Evolutionary conservation across 2,113 vertebrate species (phyloP).

Genomic region (Apaloderma vittatum): DNA sequence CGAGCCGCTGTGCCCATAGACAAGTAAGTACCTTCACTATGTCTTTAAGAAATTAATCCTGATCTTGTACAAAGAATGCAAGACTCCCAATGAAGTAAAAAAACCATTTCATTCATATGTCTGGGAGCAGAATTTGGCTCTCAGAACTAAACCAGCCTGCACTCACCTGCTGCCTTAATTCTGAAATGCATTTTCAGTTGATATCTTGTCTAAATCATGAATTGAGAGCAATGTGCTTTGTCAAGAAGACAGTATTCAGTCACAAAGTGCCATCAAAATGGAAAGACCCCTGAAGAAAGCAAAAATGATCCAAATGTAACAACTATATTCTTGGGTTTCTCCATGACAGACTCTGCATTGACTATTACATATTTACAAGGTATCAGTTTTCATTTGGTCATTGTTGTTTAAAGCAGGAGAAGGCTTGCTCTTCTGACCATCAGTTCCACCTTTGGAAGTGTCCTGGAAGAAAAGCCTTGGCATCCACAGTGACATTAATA

Average conservation of each 20-base stretch:
- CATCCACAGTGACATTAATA: slow-evolving; percentile 87
- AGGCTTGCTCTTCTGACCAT: slow-evolving; percentile 84
- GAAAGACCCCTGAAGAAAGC: neutral
- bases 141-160: neutral
- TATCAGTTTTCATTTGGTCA: slow-evolving; percentile 76
- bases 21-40: neutral
- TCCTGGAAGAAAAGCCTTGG: slow-evolving; percentile 86
- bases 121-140: neutral
- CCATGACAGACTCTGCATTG: neutral
- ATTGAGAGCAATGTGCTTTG: slow-evolving; percentile 18
- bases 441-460: slow-evolving; percentile 82
- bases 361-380: slow-evolving; percentile 45
- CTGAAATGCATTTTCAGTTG: neutral
- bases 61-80: neutral
- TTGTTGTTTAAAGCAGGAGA: slow-evolving; percentile 85
- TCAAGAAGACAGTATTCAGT: slow-evolving; percentile 1
- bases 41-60: neutral
- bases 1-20: neutral
- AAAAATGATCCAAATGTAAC: neutral
- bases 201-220: neutral
- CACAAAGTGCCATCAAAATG: neutral
- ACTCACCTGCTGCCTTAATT: neutral
- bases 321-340: neutral
- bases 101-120: neutral
- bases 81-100: neutral